Evolutionary conservation across 1,140 invertebrate species (phyloP).

Genomic region (Drosophila guanche): DNA sequence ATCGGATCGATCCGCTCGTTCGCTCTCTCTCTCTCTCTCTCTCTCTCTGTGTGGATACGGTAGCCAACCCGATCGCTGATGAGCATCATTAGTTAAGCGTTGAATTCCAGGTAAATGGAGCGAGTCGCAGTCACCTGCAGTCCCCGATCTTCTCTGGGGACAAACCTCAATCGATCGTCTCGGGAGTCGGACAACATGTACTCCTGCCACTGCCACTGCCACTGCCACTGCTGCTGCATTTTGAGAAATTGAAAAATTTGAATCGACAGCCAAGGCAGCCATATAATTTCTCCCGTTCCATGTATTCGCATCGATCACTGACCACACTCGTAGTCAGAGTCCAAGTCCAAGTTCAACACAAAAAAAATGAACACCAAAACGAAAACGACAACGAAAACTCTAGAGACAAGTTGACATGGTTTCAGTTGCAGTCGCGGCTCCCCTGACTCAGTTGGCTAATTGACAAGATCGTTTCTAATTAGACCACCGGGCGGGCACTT

Average conservation of each 20-base stretch:
- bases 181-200: constrained; percentile 63
- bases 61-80: constrained; percentile 65
- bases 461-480: constrained; percentile 83
- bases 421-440: constrained; percentile 16
- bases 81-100: constrained; percentile 83
- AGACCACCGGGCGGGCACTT: constrained; percentile 70
- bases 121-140: constrained; percentile 57
- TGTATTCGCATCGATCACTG: constrained; percentile 77
- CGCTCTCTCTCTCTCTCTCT: not conserved
- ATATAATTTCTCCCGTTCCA: constrained; percentile 57
- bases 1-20: constrained; percentile 35
- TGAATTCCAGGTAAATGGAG: constrained; percentile 78
- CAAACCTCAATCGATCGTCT: constrained; percentile 33
- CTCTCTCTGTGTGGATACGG: constrained; percentile 62
- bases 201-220: constrained; percentile 5
- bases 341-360: not conserved
- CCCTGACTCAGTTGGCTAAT: constrained; percentile 49
- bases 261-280: constrained; percentile 61
- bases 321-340: not conserved
- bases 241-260: constrained; percentile 76
- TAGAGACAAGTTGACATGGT: constrained; percentile 55
- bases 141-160: constrained; percentile 62
- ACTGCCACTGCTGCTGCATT: not conserved
- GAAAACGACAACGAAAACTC: no score
- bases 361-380: constrained; percentile 26